Base-by-base conservation (phyloP, 2,113 vertebrate genomes). In the Numida meleagris region DNA sequence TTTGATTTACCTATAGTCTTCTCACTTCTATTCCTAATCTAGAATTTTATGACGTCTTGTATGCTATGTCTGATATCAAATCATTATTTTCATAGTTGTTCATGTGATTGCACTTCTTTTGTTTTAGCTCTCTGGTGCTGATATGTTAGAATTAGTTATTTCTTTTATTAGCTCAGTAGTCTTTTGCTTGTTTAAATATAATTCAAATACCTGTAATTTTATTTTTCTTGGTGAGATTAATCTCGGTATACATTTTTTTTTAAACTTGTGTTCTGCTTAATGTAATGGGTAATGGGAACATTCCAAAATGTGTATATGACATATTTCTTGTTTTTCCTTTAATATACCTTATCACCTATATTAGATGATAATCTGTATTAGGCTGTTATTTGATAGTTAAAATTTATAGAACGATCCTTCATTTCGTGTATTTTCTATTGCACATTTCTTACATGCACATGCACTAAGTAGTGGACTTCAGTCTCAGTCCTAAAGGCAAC, bases 211-310 rank as follows among this genome's bases (percentile, higher is more conserved):
- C 58, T 74, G 77, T 40, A 45, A 88, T 96, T 94, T 93, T 81
- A 62, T 94, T 96, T 94, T 67, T 90, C 58, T 85, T 86, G 46
- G 45, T 90, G 46, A 97, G 57, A 95, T 94, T 96, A 96, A 88
- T 79, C 61, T 93, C 88, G 76, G 27, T 76, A 71, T 24, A 40
- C 2, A 16, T 55, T 94, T 96, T 87, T 77, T 95, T 63, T 33
- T 10, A 55, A 55, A 74, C 86, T 81, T 94, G 42, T 92, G 62
- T 96, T 97, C 63, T 43, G 45, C 86, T 97, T 97, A n/a, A n/a
- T n/a, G n/a, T n/a, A n/a, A n/a, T n/a, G 90, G 85, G 68, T 92
- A 97, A 94, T 92, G 62, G 81, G 66, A 95, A 82, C 70, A 63
- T 96, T 88, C 62, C 4, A 57, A 93, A 75, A 94, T 51, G 16